A percentile compares a stretch with the other conserved stretches of the same genome.
Evolutionary conservation across 2,888 invertebrate genomes (phyloP).

Genomic region (Ornithoptera alexandrae): DNA sequence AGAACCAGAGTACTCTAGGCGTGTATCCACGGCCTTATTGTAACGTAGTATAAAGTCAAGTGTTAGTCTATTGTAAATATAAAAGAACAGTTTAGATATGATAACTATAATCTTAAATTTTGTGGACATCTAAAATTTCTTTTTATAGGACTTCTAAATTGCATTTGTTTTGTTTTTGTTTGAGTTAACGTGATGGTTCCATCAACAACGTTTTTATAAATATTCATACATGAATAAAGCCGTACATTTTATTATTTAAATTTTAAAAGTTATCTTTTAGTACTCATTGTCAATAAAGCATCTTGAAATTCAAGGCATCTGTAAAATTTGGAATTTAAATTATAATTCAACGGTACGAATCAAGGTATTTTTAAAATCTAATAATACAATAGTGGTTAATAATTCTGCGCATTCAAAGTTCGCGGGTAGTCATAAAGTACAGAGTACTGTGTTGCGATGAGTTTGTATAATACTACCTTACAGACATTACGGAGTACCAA

Average conservation of each 20-base stretch:
- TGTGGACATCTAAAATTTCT: too few relatives aligned
- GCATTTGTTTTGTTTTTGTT: too few relatives aligned
- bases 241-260: not conserved
- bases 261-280: not conserved
- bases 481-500: slow-evolving; percentile 56
- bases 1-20: too few relatives aligned
- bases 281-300: slow-evolving; percentile 5
- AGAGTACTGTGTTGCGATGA: slow-evolving; percentile 49
- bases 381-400: slow-evolving; percentile 49
- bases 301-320: not conserved
- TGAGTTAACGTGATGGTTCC: too few relatives aligned
- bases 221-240: not conserved
- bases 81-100: too few relatives aligned
- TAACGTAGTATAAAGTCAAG: too few relatives aligned
- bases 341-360: slow-evolving; percentile 3
- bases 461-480: slow-evolving; percentile 54
- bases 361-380: slow-evolving; percentile 32
- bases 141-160: too few relatives aligned
- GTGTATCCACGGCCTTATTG: too few relatives aligned
- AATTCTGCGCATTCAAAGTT: slow-evolving; percentile 53
- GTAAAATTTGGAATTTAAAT: slow-evolving; percentile 30
- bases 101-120: too few relatives aligned
- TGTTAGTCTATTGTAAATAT: too few relatives aligned
- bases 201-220: not conserved
- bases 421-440: slow-evolving; percentile 29